Evolutionary conservation across 23 tunicate species (phyloP), one percentile per base, ranked within the genome.

Genomic region (Oikopleura dioica): DNA sequence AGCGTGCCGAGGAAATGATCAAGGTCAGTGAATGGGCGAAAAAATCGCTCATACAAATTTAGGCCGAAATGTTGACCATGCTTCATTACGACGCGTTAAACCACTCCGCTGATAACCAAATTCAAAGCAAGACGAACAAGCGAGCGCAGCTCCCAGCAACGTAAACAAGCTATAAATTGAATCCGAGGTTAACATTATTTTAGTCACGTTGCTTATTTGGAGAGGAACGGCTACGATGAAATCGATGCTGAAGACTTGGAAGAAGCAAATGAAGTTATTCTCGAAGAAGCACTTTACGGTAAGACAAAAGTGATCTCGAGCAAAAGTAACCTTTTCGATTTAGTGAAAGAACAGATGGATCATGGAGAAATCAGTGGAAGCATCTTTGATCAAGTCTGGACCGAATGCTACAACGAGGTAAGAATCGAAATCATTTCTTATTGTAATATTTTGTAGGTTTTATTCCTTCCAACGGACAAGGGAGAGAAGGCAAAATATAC

Each of bases 21-120:
- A 94, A 94, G 69, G n/a, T n/a, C n/a, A n/a, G n/a, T n/a, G n/a
- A n/a, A n/a, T n/a, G n/a, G n/a, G n/a, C n/a, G n/a, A n/a, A n/a
- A n/a, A n/a, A n/a, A n/a, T n/a, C n/a, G n/a, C n/a, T n/a, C n/a
- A n/a, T n/a, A n/a, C n/a, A n/a, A n/a, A n/a, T n/a, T n/a, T n/a
- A n/a, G n/a, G 76, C 78, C 38, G 99, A 94, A 77, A 94, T 94
- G 99, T 78, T 94, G 63, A 81, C 80, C 28, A 94, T 94, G 99
- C 75, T 86, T 63, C 51, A 76, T 59, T 76, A 94, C 38, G 99
- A 94, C 69, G 99, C 95, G 4, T 35, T 94, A 51, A 94, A 86
- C 81, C 37, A 94, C 37, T 36, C 99, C 0, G 79, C 87, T 1
- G 28, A 34, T 12, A 94, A 94, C 37, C 99, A 94, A 78, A 69